phyloP scores from a whole-genome alignment of 1,140 invertebrate species.

The Chironomus striatipennis region DNA sequence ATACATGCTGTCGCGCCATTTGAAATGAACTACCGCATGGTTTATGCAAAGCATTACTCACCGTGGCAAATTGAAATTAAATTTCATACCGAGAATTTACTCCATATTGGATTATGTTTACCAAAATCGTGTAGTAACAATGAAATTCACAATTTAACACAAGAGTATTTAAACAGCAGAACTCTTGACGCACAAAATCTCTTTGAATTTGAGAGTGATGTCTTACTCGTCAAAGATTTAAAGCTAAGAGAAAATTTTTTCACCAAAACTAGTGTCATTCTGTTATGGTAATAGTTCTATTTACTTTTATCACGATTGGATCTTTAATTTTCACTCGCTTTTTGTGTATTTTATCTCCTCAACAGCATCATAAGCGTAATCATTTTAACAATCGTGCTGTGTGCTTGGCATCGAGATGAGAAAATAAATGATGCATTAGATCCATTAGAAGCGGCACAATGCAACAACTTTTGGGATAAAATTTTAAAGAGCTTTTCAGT shows the following conservation, averaged over 20 bases:
- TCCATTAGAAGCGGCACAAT: background rate
- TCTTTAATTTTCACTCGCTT: no score
- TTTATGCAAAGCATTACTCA: constrained; percentile 36
- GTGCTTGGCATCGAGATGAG: constrained; percentile 26
- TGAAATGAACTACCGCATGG: constrained; percentile 35
- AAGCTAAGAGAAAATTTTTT: constrained; percentile 32
- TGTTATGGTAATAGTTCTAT: constrained; percentile 28
- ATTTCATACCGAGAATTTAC: constrained; percentile 35
- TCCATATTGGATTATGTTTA: constrained; percentile 38
- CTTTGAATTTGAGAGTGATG: constrained; percentile 35
- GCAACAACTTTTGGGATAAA: constrained; percentile 30
- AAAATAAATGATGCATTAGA: background rate
- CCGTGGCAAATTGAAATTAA: constrained; percentile 40
- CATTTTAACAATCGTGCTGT: constrained; percentile 29
- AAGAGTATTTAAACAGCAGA: constrained; percentile 30
- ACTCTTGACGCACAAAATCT: constrained; percentile 33
- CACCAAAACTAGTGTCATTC: constrained; percentile 32
- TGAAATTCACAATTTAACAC: constrained; percentile 34
- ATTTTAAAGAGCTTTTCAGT: constrained; percentile 37
- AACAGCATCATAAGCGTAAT: constrained; percentile 23
- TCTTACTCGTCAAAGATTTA: constrained; percentile 37
- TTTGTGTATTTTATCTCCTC: no score
- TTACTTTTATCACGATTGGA: no score
- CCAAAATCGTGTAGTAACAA: constrained; percentile 33
- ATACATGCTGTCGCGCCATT: constrained; percentile 35